Conservation (phyloP, 2,113 vertebrate species). For the Mesoclemmys tuberculata region DNA sequence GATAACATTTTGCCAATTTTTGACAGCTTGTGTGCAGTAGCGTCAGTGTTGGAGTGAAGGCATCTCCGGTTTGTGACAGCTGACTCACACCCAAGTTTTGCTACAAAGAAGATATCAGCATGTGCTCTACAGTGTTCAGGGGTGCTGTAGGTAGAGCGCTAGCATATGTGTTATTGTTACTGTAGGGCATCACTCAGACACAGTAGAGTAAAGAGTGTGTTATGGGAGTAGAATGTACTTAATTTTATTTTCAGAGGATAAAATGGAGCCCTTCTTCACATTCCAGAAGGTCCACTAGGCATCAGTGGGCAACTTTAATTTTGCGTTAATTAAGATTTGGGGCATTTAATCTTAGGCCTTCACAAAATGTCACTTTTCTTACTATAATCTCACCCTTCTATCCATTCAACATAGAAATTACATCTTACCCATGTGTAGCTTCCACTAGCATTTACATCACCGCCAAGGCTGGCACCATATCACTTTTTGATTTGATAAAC, state of each 20-base stretch:
- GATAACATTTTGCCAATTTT: not conserved
- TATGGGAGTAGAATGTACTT: not conserved
- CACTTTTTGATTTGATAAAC: not conserved
- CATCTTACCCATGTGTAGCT: not conserved
- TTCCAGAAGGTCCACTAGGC: not conserved
- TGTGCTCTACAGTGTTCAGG: not conserved
- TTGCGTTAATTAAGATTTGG: no score
- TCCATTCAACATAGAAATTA: fast-evolving
- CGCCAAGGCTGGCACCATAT: not conserved
- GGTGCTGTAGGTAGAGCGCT: not conserved
- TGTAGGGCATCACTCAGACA: not conserved
- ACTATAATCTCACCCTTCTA: not conserved
- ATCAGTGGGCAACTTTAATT: not conserved
- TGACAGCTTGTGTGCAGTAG: not conserved
- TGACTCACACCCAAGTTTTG: not conserved
- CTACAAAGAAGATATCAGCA: not conserved
- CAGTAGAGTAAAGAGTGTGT: not conserved
- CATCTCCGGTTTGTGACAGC: not conserved
- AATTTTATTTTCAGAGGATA: not conserved
- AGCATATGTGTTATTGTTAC: no score
- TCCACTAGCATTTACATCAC: not conserved
- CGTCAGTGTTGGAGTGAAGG: not conserved
- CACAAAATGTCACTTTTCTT: not conserved
- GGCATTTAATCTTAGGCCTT: not conserved
- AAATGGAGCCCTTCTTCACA: not conserved